Percentiles rank a stretch among this genome's conserved stretches.
These are phyloP conservation scores for Schlechtendalia chinensis DNA, from an alignment of 1,140 invertebrate genomes.

Conservation along the genomic window DNA sequence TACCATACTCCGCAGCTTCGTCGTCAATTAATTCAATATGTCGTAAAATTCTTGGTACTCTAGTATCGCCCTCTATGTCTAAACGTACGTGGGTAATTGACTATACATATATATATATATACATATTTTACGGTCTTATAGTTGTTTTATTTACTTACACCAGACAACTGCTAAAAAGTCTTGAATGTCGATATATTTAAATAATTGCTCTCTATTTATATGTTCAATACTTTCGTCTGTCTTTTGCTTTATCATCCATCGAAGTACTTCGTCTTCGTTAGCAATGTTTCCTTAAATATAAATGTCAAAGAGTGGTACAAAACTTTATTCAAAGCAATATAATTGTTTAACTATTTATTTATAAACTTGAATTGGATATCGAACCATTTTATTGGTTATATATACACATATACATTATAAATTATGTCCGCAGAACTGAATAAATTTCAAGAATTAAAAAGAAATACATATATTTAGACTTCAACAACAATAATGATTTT, in stretches of 20 bases:
- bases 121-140: background rate
- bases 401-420: background rate
- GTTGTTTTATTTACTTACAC: constrained; percentile 68
- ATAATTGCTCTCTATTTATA: constrained; percentile 79
- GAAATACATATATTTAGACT: background rate
- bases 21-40: constrained; percentile 89
- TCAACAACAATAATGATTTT: constrained; percentile 40
- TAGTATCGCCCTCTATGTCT: constrained; percentile 82
- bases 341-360: background rate
- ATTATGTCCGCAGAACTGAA: background rate
- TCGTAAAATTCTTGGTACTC: constrained; percentile 72
- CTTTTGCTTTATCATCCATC: constrained; percentile 89
- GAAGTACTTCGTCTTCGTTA: constrained; percentile 79
- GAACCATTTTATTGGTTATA: background rate
- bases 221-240: constrained; percentile 91
- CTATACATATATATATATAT: background rate
- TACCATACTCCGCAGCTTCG: constrained; percentile 86
- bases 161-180: constrained; percentile 91
- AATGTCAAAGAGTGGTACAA: background rate
- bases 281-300: constrained; percentile 69
- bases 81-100: constrained; percentile 47
- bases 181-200: constrained; percentile 83
- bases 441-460: background rate
- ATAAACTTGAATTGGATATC: background rate
- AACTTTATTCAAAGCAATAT: background rate